Evolutionary conservation across 2,888 invertebrate species (phyloP).

Genomic region (Thymelicus lineola): DNA sequence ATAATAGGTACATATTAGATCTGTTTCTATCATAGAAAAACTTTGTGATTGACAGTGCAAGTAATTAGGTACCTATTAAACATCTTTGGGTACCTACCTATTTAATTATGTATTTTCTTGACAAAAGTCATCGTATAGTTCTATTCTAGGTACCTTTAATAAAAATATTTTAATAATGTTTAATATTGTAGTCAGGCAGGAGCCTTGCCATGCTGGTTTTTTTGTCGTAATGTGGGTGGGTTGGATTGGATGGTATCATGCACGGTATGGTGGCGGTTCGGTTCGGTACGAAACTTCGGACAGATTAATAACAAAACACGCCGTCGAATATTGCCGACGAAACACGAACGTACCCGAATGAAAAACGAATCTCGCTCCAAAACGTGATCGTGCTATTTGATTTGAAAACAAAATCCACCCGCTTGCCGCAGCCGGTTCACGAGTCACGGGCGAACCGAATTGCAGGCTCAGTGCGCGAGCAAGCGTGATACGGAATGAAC

Average conservation of each 20-base stretch:
- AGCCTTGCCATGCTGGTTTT: constrained; percentile 41
- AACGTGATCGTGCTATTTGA: constrained; percentile 79
- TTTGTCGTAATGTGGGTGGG: constrained; percentile 15
- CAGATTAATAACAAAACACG: constrained; percentile 62
- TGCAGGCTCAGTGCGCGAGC: constrained; percentile 80
- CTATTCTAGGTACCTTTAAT: background rate
- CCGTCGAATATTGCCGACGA: constrained; percentile 63
- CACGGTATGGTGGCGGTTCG: constrained; percentile 19
- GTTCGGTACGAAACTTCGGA: constrained; percentile 3
- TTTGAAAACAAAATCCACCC: constrained; percentile 78
- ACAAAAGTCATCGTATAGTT: constrained; percentile 3
- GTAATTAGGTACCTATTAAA: background rate
- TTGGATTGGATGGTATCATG: constrained; percentile 12
- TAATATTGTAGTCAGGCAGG: constrained; percentile 21
- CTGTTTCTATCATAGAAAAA: background rate
- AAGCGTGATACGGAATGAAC: constrained; percentile 85
- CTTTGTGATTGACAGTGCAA: background rate
- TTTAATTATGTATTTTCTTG: constrained; percentile 3
- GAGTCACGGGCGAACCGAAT: constrained; percentile 56
- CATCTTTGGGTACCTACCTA: too few species aligned
- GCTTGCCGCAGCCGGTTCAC: constrained; percentile 55
- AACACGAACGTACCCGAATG: constrained; percentile 62
- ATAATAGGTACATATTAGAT: too few species aligned
- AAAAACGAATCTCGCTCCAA: constrained; percentile 76
- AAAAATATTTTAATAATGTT: constrained; percentile 6